Conservation (phyloP, 1,140 invertebrate genomes). For the Euura lappo region DNA sequence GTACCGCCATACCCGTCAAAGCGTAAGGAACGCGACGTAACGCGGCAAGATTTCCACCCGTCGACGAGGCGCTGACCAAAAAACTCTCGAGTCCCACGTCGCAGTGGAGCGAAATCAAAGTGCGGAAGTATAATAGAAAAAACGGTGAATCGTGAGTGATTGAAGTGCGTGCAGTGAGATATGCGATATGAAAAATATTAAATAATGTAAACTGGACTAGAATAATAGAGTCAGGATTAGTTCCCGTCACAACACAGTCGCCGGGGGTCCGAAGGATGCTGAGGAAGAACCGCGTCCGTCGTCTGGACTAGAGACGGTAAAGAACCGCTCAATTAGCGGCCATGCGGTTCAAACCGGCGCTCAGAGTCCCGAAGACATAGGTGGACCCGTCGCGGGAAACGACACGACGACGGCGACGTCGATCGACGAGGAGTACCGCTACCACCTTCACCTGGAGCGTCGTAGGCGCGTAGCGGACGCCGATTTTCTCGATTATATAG, state of each 20-base stretch:
- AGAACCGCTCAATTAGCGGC: neutral
- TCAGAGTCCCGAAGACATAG: neutral
- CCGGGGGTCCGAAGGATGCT: neutral
- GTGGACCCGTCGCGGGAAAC: neutral
- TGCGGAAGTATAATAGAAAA: too few relatives aligned
- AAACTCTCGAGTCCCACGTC: too few relatives aligned
- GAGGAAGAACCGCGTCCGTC: constrained; percentile 22
- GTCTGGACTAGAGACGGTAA: constrained; percentile 8
- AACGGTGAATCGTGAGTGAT: too few relatives aligned
- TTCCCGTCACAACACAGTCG: constrained; percentile 11
- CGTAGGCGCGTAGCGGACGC: too few relatives aligned
- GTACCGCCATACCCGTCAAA: constrained; percentile 58
- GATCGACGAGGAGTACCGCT: too few relatives aligned
- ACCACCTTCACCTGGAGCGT: too few relatives aligned
- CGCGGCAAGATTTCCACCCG: neutral
- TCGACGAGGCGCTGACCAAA: too few relatives aligned
- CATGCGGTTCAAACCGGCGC: neutral
- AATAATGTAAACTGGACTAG: too few relatives aligned
- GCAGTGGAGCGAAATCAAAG: too few relatives aligned
- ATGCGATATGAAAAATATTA: too few relatives aligned
- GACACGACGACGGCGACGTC: neutral
- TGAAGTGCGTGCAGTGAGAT: too few relatives aligned
- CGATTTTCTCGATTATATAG: too few relatives aligned
- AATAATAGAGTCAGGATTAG: constrained; percentile 13
- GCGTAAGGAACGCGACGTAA: constrained; percentile 42